These are phyloP conservation scores for Gnathonemus echidnorhynchus DNA, from an alignment of 2,113 vertebrate genomes.

Conservation along the genomic window DNA sequence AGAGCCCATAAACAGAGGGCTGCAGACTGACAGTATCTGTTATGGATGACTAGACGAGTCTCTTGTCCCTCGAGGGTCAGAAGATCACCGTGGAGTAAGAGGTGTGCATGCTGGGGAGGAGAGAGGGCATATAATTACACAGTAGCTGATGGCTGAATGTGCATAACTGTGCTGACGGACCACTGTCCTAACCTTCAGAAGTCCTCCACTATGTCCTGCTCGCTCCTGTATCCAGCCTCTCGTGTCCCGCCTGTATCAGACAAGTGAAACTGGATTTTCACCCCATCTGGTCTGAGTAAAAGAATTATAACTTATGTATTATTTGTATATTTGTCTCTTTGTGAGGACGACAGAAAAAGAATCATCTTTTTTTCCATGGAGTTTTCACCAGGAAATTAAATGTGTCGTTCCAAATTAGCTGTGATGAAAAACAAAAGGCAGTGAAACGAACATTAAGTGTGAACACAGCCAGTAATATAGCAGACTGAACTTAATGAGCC, in stretches of 20 bases:
- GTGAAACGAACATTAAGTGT: not conserved
- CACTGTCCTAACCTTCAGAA: not conserved
- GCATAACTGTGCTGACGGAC: not conserved
- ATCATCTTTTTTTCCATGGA: not conserved
- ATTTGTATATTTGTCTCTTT: not conserved
- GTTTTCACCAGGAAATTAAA: not conserved
- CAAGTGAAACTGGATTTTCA: not conserved
- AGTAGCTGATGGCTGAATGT: not conserved
- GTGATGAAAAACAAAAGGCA: not conserved
- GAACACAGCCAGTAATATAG: not conserved
- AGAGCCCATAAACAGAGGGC: not conserved
- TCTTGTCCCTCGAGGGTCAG: not conserved
- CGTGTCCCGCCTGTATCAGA: not conserved
- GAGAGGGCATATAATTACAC: not conserved
- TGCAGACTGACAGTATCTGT: not conserved
- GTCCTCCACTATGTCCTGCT: not conserved
- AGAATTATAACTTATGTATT: not conserved
- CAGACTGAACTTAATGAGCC: not conserved
- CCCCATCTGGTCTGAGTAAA: not conserved
- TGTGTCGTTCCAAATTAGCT: not conserved
- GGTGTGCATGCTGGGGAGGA: not conserved
- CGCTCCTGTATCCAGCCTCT: not conserved
- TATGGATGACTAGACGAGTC: not conserved
- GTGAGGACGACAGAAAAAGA: not conserved
- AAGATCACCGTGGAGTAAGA: not conserved